Conservation (phyloP, 2,113 vertebrate genomes). For the Pteruthius melanotis region DNA sequence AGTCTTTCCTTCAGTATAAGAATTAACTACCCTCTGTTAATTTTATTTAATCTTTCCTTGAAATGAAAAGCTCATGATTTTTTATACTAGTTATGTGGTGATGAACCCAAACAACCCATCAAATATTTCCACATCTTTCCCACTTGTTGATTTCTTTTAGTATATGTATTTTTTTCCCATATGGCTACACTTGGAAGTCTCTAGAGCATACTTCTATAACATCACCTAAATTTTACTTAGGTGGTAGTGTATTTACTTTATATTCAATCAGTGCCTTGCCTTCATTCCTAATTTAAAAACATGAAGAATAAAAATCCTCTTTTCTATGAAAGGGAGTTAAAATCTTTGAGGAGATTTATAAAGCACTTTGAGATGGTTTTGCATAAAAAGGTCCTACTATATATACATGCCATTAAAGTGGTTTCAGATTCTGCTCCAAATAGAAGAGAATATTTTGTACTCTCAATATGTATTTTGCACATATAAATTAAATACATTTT, state of each 20-base stretch:
- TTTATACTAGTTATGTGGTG: neutral
- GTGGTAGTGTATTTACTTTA: neutral
- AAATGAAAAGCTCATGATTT: neutral
- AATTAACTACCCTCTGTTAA: neutral
- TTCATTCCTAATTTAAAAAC: neutral
- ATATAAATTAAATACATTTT: neutral
- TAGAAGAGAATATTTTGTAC: neutral
- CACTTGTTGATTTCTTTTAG: neutral
- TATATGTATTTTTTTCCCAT: neutral
- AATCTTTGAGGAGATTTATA: neutral
- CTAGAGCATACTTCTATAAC: neutral
- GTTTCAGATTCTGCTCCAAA: neutral
- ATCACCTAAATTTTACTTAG: neutral
- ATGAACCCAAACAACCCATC: neutral
- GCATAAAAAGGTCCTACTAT: neutral
- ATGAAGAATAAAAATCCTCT: neutral
- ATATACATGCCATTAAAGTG: neutral
- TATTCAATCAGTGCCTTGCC: neutral
- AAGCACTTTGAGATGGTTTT: constrained; percentile 38
- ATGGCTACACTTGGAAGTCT: neutral
- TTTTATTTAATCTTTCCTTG: neutral
- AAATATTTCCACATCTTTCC: neutral
- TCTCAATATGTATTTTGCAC: neutral
- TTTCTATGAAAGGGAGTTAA: neutral
- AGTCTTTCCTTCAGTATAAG: neutral